Base-by-base conservation (phyloP, 2,797 vertebrate species). In the Gymnothorax reevesii region DNA sequence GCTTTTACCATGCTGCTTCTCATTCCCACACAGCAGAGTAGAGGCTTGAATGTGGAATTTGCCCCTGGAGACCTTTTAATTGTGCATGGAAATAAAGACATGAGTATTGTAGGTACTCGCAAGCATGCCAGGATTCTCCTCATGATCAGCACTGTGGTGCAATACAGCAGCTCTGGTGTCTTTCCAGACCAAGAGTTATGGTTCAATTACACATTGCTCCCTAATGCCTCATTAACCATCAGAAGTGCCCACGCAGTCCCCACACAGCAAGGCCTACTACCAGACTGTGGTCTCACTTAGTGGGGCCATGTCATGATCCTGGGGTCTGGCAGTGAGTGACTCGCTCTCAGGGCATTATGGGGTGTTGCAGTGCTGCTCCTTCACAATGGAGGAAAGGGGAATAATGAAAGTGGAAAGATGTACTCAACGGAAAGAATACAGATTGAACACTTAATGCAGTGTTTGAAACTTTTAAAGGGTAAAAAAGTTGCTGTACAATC, bases 241-340 rank as follows among this genome's bases (percentile, higher is more conserved):
- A 6, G 15, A 55, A 59, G 80, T 59, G 57, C 57, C 62, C 25
- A 55, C 13, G 54, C 20, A 54, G 62, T 86, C 85, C 79, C 64
- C 85, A 86, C 9, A 10, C 79, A 86, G 80, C 82, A 25, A 54
- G 60, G 52, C 62, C 79, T 25, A 15, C 8, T 59, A 82, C 54
- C 57, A 22, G 82, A 86, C 64, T 88, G 75, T 64, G 88, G 82
- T 84, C 55, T 60, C 5, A 57, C 25, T 82, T 83, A 49, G 22
- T 80, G 54, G 49, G 82, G 4, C 42, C 57, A 73, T 69, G 33
- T 62, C 7, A 60, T 9, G 20, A 73, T 87, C 62, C 87, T 84
- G 85, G 86, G 66, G 69, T 87, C 84, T 75, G 9, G 57, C 52
- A 73, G n/a, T 86, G 62, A 57, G 84, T 90, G 89, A 89, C 57